A percentile compares a stretch with the other conserved stretches of the same genome.
These are phyloP conservation scores for Patella pellucida DNA, from an alignment of 2,888 invertebrate species.

Conservation along the genomic window DNA sequence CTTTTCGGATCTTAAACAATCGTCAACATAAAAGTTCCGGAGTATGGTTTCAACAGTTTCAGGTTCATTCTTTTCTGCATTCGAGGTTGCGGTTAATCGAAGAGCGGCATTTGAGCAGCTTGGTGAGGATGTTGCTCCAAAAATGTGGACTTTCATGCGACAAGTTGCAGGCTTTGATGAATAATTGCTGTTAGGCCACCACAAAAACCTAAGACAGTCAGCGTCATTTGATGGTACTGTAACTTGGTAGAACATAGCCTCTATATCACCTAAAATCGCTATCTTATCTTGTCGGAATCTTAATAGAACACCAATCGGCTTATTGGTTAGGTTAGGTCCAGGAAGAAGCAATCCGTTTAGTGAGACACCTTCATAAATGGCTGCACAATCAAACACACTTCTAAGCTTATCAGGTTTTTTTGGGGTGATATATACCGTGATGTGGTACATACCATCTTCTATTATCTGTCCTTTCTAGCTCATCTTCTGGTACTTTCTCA, in stretches of 20 bases:
- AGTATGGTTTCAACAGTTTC: constrained; percentile 15
- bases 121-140: constrained; percentile 9
- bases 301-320: constrained; percentile 35
- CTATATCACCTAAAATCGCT: constrained; percentile 38
- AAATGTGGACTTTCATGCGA: constrained; percentile 14
- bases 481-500: constrained; percentile 17
- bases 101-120: constrained; percentile 12
- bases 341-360: constrained; percentile 35
- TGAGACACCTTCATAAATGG: constrained; percentile 31
- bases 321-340: constrained; percentile 43
- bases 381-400: constrained; percentile 37
- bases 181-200: constrained; percentile 27
- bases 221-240: constrained; percentile 28
- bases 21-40: constrained; percentile 32
- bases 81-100: background rate
- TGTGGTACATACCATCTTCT: constrained; percentile 35
- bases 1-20: constrained; percentile 29
- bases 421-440: constrained; percentile 34
- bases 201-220: constrained; percentile 33
- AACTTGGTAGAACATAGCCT: constrained; percentile 37
- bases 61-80: background rate
- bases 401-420: constrained; percentile 28
- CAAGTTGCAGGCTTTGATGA: background rate
- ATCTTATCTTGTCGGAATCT: constrained; percentile 39
- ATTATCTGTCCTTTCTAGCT: constrained; percentile 12